phyloP scores from a whole-genome alignment of 2,113 vertebrate genomes.

The Hipposideros armiger region DNA sequence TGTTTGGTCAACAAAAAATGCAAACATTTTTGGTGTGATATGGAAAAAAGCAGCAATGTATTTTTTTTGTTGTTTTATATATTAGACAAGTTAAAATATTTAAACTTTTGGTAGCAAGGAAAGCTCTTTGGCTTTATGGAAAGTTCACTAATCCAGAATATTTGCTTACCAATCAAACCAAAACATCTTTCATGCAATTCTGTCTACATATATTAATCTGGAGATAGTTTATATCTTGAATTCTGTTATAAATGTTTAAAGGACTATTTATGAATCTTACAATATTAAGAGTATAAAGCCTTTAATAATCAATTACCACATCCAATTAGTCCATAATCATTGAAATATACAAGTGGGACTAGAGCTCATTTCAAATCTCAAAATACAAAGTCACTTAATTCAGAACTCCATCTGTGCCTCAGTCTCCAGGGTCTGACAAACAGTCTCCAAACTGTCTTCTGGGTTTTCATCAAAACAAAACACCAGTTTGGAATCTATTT shows the following conservation, averaged over 20 bases:
- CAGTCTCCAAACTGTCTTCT: constrained; percentile 67
- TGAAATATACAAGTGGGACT: constrained; percentile 68
- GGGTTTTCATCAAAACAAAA: constrained; percentile 69
- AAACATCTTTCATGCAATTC: neutral
- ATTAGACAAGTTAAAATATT: neutral
- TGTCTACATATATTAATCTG: neutral
- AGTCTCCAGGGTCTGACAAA: constrained; percentile 69
- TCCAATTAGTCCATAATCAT: constrained; percentile 73
- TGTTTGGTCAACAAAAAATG: neutral
- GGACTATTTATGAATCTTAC: constrained; percentile 23
- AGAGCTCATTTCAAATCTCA: constrained; percentile 63
- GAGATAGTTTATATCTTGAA: neutral
- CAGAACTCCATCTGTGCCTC: constrained; percentile 63
- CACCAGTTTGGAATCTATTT: constrained; percentile 71
- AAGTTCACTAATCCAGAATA: neutral
- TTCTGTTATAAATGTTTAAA: constrained; percentile 53
- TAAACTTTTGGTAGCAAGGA: neutral
- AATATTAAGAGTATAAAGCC: constrained; percentile 38
- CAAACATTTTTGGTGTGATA: neutral
- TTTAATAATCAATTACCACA: constrained; percentile 83
- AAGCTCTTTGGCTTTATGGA: neutral
- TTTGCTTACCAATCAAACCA: neutral
- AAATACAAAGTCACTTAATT: constrained; percentile 75
- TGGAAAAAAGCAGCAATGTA: neutral
- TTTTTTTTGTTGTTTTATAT: neutral